A percentile compares a stretch with the other conserved stretches of the same genome.
phyloP scores from a whole-genome alignment of 2,113 vertebrate species.

The Sceloporus undulatus region DNA sequence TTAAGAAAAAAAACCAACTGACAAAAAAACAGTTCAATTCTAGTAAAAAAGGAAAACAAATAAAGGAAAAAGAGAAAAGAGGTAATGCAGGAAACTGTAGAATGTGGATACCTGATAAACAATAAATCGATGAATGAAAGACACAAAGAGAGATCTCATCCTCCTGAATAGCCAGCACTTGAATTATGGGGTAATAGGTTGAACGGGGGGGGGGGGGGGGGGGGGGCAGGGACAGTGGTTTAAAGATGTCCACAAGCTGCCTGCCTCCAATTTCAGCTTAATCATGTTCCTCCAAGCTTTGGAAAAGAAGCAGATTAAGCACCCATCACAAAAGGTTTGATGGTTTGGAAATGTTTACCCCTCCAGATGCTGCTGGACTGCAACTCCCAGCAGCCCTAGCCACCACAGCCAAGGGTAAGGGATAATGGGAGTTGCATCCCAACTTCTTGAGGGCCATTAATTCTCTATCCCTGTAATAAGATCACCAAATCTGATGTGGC shows the following conservation, averaged over 20 bases:
- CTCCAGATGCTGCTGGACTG: not conserved
- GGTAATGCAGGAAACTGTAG: not conserved
- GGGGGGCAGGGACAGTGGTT: no score
- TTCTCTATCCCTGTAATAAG: not conserved
- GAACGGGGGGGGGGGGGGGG: no score
- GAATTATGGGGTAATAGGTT: not conserved
- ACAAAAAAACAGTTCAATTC: not conserved
- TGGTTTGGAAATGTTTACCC: not conserved
- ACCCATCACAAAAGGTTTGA: not conserved
- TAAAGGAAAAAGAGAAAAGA: not conserved
- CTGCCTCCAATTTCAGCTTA: not conserved
- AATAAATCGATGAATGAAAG: not conserved
- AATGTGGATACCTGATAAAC: not conserved
- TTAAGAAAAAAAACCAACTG: not conserved
- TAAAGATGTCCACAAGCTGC: not conserved
- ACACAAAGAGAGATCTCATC: not conserved
- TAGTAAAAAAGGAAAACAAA: not conserved
- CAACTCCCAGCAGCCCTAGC: not conserved
- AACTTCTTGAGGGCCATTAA: not conserved
- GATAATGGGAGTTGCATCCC: not conserved
- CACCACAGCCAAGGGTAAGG: not conserved
- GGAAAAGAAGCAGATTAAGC: not conserved
- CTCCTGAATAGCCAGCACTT: not conserved
- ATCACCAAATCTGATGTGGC: not conserved
- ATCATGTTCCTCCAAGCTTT: not conserved